These are phyloP conservation scores for Cyphotilapia sp. DNA, from an alignment of 2,113 vertebrate genomes.

Conservation along the genomic window DNA sequence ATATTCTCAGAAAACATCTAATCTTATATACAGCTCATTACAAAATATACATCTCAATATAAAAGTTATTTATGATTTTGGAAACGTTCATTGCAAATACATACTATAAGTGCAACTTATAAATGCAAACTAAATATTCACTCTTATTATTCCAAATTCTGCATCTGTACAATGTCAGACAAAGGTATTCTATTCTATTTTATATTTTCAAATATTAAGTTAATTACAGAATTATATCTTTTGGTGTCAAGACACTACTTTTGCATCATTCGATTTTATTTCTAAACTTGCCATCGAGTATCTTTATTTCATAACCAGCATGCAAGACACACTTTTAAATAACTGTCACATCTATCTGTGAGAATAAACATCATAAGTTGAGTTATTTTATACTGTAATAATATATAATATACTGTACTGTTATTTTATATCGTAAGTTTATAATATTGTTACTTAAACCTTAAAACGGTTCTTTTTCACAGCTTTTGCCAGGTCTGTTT, in stretches of 20 bases:
- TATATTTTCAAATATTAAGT: background rate
- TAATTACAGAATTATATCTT: background rate
- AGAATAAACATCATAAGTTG: background rate
- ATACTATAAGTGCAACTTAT: background rate
- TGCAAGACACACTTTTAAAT: background rate
- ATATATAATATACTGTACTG: rapidly evolving
- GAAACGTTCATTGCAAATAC: background rate
- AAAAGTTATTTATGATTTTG: background rate
- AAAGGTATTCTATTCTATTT: background rate
- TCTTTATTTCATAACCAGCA: background rate
- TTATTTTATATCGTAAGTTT: background rate
- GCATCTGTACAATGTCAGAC: background rate
- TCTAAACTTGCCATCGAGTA: background rate
- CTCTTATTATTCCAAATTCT: background rate
- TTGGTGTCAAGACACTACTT: background rate
- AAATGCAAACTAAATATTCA: background rate
- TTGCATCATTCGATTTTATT: background rate
- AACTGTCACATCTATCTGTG: background rate
- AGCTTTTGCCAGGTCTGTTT: rapidly evolving
- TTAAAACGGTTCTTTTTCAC: background rate
- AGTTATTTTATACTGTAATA: background rate
- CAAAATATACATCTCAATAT: background rate
- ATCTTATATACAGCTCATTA: background rate
- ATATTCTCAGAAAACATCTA: background rate
- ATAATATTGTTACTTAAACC: background rate